Evolutionary conservation across 2,888 invertebrate species (phyloP).

Genomic region (Stenoptilia bipunctidactyla): DNA sequence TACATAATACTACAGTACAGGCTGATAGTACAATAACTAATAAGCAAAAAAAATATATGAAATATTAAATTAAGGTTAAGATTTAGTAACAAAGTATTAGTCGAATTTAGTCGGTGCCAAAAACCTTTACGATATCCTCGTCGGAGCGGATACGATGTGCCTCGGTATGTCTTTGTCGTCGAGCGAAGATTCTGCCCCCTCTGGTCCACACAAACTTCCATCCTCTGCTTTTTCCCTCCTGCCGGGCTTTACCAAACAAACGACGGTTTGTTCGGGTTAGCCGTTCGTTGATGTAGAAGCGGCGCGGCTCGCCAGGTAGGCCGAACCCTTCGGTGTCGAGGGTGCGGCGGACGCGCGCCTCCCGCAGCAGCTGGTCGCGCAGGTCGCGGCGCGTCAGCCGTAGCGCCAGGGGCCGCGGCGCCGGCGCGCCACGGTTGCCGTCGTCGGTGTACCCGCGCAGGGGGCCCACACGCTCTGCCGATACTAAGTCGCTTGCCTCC

Average conservation of each 20-base stretch:
- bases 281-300: constrained; percentile 4
- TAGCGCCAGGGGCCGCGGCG: neutral
- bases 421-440: too few species aligned
- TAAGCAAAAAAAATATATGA: too few species aligned
- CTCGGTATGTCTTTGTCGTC: neutral
- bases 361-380: constrained; percentile 1
- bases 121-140: neutral
- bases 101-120: too few species aligned
- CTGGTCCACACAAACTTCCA: constrained; percentile 3
- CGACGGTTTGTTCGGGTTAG: neutral
- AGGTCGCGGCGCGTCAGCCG: neutral
- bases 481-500: too few species aligned
- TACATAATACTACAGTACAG: too few species aligned
- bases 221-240: neutral
- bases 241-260: neutral
- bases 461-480: too few species aligned
- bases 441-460: too few species aligned
- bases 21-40: too few species aligned
- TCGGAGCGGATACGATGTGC: neutral
- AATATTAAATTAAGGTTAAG: too few species aligned
- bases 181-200: neutral
- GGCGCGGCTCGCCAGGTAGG: constrained; percentile 1
- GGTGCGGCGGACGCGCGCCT: neutral
- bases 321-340: neutral
- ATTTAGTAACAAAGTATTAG: too few species aligned